Evolutionary conservation across 2,113 vertebrate species (phyloP).

Genomic region (Scomber scombrus): DNA sequence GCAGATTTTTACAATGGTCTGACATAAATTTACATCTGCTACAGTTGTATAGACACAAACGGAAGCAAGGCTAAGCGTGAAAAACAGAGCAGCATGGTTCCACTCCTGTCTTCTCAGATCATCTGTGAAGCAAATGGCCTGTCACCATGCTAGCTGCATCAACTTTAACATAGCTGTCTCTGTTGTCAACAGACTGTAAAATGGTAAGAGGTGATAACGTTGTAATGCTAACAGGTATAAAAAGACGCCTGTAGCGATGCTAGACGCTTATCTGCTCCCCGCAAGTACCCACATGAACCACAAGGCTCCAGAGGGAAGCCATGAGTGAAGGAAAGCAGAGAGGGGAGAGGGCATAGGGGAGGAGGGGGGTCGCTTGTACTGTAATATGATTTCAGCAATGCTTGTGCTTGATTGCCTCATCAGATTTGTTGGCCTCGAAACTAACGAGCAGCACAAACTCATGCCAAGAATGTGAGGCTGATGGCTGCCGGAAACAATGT

Average conservation of each 20-base stretch:
- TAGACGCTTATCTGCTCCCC: constrained; percentile 39
- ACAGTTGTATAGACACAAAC: constrained; percentile 30
- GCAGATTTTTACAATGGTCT: constrained; percentile 51
- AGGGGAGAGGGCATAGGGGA: not conserved
- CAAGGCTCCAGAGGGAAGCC: not conserved
- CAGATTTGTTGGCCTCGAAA: constrained; percentile 10
- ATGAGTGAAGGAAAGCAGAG: not conserved
- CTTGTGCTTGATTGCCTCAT: constrained; percentile 36
- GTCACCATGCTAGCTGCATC: constrained; percentile 40
- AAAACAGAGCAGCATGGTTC: constrained; percentile 28
- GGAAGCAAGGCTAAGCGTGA: constrained; percentile 34
- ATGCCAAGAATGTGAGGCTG: constrained; percentile 14
- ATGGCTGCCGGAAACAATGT: constrained; percentile 1
- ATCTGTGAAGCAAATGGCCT: constrained; percentile 56
- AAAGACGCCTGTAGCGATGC: constrained; percentile 42
- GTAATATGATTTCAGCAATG: not conserved
- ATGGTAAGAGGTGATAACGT: constrained; percentile 43
- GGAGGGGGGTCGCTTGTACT: not conserved
- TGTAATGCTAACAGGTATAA: constrained; percentile 49
- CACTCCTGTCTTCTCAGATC: constrained; percentile 61
- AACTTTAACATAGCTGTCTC: constrained; percentile 39
- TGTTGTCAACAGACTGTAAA: constrained; percentile 48
- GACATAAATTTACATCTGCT: constrained; percentile 32
- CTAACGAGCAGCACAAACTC: constrained; percentile 18
- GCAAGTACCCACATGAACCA: constrained; percentile 9